Conservation (phyloP, 2,888 invertebrate species). For the Andrena camellia region DNA sequence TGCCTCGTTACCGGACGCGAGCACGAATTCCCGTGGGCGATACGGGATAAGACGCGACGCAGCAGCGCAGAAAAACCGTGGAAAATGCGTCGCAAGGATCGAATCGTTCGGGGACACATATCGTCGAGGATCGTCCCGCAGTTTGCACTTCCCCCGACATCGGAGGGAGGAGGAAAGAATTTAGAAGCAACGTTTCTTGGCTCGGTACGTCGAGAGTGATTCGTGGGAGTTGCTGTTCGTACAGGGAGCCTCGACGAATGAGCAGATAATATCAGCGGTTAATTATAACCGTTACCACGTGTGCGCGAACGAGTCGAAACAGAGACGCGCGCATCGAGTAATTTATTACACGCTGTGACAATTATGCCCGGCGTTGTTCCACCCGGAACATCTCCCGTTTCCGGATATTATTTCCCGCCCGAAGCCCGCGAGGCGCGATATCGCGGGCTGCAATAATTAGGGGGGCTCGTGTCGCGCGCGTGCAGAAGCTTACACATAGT, state of each 20-base stretch:
- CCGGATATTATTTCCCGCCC: constrained; percentile 20
- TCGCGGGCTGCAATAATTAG: constrained; percentile 25
- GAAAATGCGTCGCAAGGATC: constrained; percentile 29
- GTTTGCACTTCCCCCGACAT: constrained; percentile 45
- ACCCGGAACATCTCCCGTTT: constrained; percentile 25
- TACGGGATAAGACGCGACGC: constrained; percentile 53
- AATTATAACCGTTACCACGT: constrained; percentile 34
- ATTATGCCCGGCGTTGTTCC: constrained; percentile 29
- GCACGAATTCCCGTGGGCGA: constrained; percentile 53
- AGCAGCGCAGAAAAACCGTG: constrained; percentile 20
- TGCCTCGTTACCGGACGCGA: constrained; percentile 76
- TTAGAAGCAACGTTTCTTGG: not conserved
- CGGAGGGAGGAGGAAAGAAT: constrained; percentile 12
- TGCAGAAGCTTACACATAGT: not conserved
- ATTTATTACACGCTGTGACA: constrained; percentile 38
- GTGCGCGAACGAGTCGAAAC: constrained; percentile 22
- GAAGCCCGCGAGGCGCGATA: constrained; percentile 11
- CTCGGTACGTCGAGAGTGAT: not conserved
- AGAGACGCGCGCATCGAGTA: constrained; percentile 9
- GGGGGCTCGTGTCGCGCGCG: not conserved
- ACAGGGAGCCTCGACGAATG: not conserved
- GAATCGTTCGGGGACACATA: constrained; percentile 61
- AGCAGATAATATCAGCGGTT: constrained; percentile 18
- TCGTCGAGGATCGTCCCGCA: constrained; percentile 53
- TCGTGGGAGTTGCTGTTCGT: constrained; percentile 13